Evolutionary conservation across 2,797 vertebrate species (phyloP).

Genomic region (Anabacerthia variegaticeps): DNA sequence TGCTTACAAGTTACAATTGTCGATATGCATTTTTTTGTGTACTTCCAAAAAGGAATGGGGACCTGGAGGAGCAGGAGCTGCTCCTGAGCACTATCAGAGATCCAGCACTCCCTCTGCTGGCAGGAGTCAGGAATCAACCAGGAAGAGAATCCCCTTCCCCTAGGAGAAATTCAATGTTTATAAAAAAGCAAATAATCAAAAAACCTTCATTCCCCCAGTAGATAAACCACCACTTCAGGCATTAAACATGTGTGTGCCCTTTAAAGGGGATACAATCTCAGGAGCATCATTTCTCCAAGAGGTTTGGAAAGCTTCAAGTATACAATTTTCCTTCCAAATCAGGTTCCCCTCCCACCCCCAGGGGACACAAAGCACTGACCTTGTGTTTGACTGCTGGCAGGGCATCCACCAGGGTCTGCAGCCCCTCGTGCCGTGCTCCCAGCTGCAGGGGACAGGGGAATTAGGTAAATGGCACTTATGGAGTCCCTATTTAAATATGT

Average conservation of each 20-base stretch:
- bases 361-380: constrained; percentile 69
- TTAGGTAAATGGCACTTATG: too few species aligned
- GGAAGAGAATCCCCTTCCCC: not conserved
- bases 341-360: not conserved
- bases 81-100: not conserved
- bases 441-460: constrained; percentile 74
- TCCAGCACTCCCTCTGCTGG: constrained; percentile 35
- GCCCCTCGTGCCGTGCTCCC: constrained; percentile 84
- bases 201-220: not conserved
- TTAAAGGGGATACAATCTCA: not conserved
- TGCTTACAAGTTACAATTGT: not conserved
- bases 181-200: not conserved
- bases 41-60: accelerated
- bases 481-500: too few species aligned
- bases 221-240: not conserved
- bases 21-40: not conserved
- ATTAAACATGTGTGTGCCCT: not conserved
- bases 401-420: constrained; percentile 90
- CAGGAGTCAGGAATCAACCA: not conserved
- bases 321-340: not conserved
- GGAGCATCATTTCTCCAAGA: not conserved
- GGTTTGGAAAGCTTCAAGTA: not conserved
- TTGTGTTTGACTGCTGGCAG: constrained; percentile 91
- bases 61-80: not conserved
- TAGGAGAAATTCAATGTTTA: not conserved